A percentile compares a stretch with the other conserved stretches of the same genome.
Evolutionary conservation across 2,888 invertebrate genomes (phyloP).

Genomic region (Andrena bucephala): DNA sequence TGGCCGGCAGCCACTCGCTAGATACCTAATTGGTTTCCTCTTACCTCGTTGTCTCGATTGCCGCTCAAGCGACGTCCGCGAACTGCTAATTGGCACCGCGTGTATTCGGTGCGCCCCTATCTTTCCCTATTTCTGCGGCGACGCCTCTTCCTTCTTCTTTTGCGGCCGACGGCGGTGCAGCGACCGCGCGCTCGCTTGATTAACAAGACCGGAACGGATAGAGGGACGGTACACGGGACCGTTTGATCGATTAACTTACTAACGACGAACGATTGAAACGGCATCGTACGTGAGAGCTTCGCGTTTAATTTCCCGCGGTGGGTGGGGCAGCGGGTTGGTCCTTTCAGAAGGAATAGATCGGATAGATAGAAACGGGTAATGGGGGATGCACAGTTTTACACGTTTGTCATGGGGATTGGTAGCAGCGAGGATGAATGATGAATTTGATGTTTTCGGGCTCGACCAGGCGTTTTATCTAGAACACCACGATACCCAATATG

Average conservation of each 20-base stretch:
- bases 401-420: no score
- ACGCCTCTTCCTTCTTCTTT: conserved; percentile 9
- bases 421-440: no score
- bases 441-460: no score
- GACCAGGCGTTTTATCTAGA: no score
- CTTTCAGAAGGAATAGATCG: background rate
- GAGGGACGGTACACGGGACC: background rate
- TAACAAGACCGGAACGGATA: conserved; percentile 18
- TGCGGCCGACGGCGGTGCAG: background rate
- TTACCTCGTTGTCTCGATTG: conserved; percentile 74
- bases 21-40: conserved; percentile 74
- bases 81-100: conserved; percentile 71
- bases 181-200: conserved; percentile 16
- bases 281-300: conserved; percentile 16
- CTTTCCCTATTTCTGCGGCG: conserved; percentile 23
- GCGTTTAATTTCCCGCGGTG: background rate
- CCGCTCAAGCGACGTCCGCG: conserved; percentile 65
- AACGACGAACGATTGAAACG: conserved; percentile 40
- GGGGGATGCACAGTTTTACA: no score
- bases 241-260: conserved; percentile 52
- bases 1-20: conserved; percentile 69
- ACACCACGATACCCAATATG: background rate
- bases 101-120: conserved; percentile 53
- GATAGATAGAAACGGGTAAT: background rate
- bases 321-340: background rate